phyloP scores from a whole-genome alignment of 2,888 invertebrate species.

The Rhagophthalmus giganteus region DNA sequence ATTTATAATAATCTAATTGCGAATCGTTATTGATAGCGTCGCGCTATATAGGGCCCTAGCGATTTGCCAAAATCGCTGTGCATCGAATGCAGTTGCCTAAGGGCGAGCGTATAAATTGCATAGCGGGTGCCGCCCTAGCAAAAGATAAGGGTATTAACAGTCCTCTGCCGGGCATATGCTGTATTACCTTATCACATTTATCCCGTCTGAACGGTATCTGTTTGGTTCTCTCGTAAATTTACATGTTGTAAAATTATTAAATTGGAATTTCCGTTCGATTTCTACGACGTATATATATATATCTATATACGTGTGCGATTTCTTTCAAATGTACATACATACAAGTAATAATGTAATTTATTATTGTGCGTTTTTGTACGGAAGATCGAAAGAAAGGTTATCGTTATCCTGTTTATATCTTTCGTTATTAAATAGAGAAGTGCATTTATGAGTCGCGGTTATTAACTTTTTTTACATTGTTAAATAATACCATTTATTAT shows the following conservation, averaged over 20 bases:
- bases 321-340: no score
- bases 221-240: conserved; percentile 14
- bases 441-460: background rate
- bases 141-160: conserved; percentile 51
- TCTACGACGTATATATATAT: no score
- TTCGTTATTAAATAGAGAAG: background rate
- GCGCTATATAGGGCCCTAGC: conserved; percentile 32
- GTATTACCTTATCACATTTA: conserved; percentile 27
- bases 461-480: conserved; percentile 6
- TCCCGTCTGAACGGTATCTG: conserved; percentile 23
- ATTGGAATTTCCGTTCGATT: conserved; percentile 1
- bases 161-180: conserved; percentile 49
- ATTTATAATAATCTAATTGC: background rate
- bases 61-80: conserved; percentile 35
- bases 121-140: conserved; percentile 36
- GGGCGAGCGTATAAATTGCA: conserved; percentile 40
- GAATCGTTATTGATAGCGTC: conserved; percentile 3
- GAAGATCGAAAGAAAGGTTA: no score
- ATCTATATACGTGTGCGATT: background rate
- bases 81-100: conserved; percentile 33
- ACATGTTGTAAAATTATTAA: conserved; percentile 11
- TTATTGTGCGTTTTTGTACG: no score
- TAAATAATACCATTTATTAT: conserved; percentile 9
- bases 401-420: no score
- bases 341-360: no score